phyloP scores from a whole-genome alignment of 2,113 vertebrate species.

The Leptobrachium leishanense region DNA sequence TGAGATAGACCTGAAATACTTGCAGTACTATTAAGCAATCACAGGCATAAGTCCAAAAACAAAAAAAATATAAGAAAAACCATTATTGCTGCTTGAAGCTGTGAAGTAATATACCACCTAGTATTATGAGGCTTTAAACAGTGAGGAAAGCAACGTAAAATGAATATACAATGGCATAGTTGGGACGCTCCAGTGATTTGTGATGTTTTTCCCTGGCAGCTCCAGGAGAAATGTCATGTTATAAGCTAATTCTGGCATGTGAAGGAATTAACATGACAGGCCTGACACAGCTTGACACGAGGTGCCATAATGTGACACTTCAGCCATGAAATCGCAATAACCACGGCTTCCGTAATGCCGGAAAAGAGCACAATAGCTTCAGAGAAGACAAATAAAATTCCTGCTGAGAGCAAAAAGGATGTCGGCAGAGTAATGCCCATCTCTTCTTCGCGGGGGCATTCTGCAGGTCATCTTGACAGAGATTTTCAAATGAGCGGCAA shows the following conservation, averaged over 20 bases:
- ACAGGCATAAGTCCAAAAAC: too few species aligned
- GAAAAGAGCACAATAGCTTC: conserved; percentile 9
- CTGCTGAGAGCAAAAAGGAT: background rate
- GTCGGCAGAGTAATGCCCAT: conserved; percentile 2
- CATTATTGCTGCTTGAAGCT: conserved; percentile 11
- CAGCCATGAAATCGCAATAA: conserved; percentile 46
- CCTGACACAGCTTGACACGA: conserved; percentile 42
- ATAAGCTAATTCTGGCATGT: conserved; percentile 38
- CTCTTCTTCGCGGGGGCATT: background rate
- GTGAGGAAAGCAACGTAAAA: conserved; percentile 11
- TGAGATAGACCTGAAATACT: too few species aligned
- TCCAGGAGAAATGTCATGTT: conserved; percentile 40
- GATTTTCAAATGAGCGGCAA: background rate
- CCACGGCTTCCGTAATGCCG: conserved; percentile 17
- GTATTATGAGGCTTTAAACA: conserved; percentile 37
- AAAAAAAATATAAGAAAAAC: too few species aligned
- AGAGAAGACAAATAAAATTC: conserved; percentile 1
- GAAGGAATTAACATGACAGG: conserved; percentile 43
- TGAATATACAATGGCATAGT: conserved; percentile 38
- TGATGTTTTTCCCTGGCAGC: conserved; percentile 22
- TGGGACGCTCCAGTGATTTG: conserved; percentile 30
- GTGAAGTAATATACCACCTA: conserved; percentile 7
- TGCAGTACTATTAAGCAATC: too few species aligned
- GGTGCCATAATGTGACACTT: conserved; percentile 38
- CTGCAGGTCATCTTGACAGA: conserved; percentile 15